Evolutionary conservation across 2,113 vertebrate genomes (phyloP).

Genomic region (Proteles cristata): DNA sequence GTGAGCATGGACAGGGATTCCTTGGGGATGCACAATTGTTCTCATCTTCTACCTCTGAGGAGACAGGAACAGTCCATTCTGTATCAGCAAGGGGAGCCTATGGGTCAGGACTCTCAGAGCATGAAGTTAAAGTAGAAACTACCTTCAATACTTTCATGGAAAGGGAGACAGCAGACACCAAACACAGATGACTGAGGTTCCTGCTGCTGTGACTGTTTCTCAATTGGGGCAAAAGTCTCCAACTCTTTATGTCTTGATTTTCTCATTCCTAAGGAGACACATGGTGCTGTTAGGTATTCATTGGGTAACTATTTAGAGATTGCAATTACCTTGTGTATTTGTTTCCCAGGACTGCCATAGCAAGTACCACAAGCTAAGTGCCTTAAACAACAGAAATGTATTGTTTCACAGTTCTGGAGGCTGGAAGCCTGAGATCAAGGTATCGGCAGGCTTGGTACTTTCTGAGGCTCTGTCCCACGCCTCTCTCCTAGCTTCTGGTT

Average conservation of each 20-base stretch:
- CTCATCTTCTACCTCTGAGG: not conserved
- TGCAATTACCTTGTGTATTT: not conserved
- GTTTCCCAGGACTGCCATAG: not conserved
- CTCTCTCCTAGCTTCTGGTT: not conserved
- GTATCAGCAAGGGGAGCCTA: not conserved
- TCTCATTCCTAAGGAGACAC: not conserved
- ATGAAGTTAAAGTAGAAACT: not conserved
- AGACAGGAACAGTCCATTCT: not conserved
- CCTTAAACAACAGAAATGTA: not conserved
- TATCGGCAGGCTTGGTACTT: not conserved
- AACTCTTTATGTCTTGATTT: not conserved
- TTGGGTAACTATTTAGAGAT: not conserved
- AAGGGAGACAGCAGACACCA: not conserved
- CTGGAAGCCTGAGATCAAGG: not conserved
- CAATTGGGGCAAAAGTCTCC: not conserved
- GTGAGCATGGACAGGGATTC: not conserved
- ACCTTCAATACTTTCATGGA: rapidly evolving
- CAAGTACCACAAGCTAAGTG: not conserved
- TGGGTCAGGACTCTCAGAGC: not conserved
- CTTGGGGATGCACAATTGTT: not conserved
- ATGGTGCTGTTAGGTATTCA: not conserved
- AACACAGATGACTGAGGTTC: not conserved
- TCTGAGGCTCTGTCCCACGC: too few species aligned
- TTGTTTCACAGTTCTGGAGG: not conserved
- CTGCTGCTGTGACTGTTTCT: not conserved